A percentile compares a stretch with the other conserved stretches of the same genome.
Evolutionary conservation across 2,888 invertebrate genomes (phyloP).

Genomic region (Apodemia zela): DNA sequence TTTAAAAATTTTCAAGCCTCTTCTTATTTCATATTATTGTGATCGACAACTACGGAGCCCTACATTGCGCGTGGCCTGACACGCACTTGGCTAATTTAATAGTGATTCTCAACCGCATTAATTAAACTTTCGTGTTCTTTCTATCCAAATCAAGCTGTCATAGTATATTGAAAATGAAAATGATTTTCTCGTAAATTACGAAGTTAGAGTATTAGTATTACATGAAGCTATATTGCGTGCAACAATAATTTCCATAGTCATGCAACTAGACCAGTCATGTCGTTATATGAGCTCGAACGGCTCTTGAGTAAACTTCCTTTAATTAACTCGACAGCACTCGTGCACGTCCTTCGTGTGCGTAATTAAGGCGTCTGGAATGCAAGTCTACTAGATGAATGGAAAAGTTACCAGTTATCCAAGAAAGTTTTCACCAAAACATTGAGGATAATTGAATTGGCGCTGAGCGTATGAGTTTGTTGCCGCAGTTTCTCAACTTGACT

Average conservation of each 20-base stretch:
- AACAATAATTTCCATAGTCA: slow-evolving; percentile 42
- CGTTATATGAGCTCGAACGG: slow-evolving; percentile 16
- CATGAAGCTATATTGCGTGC: slow-evolving; percentile 38
- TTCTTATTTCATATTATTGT: too few species aligned
- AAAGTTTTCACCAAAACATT: slow-evolving; percentile 2
- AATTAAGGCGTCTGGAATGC: slow-evolving; percentile 29
- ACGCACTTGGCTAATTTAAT: too few species aligned
- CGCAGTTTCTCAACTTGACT: not conserved
- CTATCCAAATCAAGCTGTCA: too few species aligned
- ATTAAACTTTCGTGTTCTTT: too few species aligned
- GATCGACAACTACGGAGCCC: too few species aligned
- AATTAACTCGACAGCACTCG: slow-evolving; percentile 32
- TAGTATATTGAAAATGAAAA: too few species aligned
- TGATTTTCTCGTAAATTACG: too few species aligned
- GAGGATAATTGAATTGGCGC: not conserved
- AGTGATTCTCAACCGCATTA: too few species aligned
- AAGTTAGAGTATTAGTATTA: too few species aligned
- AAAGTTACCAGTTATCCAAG: slow-evolving; percentile 20
- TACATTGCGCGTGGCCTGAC: too few species aligned
- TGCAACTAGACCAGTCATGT: slow-evolving; percentile 33
- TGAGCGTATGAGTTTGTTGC: not conserved
- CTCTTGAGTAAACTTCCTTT: slow-evolving; percentile 32
- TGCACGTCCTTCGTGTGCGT: slow-evolving; percentile 28
- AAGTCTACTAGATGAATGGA: slow-evolving; percentile 30
- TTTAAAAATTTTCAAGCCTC: too few species aligned